Base-by-base conservation (phyloP, 1,140 invertebrate genomes). In the Drosophila kanapiae region DNA sequence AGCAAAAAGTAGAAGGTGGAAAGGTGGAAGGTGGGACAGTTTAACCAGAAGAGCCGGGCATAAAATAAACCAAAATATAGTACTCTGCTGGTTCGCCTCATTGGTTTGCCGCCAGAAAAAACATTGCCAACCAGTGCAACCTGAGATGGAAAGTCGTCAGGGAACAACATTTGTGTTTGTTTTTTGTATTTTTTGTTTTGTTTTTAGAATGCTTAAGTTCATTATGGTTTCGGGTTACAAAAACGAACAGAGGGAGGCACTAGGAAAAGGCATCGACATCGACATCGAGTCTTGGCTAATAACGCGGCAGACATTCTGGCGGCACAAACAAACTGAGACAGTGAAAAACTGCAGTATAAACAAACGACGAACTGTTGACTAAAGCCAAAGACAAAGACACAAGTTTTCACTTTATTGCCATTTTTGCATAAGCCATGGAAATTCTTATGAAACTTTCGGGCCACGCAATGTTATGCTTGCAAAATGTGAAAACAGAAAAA, bases 181-280 rank as follows among this genome's bases (percentile, higher is more conserved):
- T 62, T 40, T 54, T n/a, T n/a, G n/a, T n/a, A n/a, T n/a, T 80
- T 61, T 11, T 11, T 51, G 3, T 1, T 16, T 35, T 54, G 37
- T 56, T 56, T 67, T 37, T 68, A 67, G 48, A 83, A 54, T 59
- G 47, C 68, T 53, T 87, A 80, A 87, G 77, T 84, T 80, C 68
- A 80, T 88, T 90, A 80, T 75, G 84, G 83, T 80, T 78, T 88
- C 45, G 61, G 68, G 64, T 87, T 87, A 56, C 84, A 80, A 35
- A 16, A 33, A 56, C 53, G 11, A 9, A 9, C 31, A 8, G 11
- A 27, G 35, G 38, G 8, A 23, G 51, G 35, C 18, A 27, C 53
- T 56, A 56, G 53, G 35, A 56, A 38, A 54, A 38, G 35, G 18
- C 53, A 56, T 56, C 35, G 53, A 67, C 54, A 35, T 29, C n/a